Evolutionary conservation across 2,888 invertebrate genomes (phyloP).

Genomic region (Heterodera filipjevi): DNA sequence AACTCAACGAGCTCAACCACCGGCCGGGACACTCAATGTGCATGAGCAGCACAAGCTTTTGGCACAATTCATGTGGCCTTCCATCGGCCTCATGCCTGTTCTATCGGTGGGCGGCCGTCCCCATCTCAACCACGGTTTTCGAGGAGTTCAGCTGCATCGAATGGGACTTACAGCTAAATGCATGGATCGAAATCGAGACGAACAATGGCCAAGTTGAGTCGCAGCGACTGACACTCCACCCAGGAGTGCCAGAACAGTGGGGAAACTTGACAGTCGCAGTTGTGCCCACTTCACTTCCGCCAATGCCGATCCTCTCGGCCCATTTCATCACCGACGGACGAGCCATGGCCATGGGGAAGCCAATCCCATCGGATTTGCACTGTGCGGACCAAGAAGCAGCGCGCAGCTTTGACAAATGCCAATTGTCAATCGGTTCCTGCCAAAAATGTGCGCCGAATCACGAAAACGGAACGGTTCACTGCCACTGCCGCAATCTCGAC

Average conservation of each 20-base stretch:
- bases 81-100: background rate
- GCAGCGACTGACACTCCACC: background rate
- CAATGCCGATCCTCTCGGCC: background rate
- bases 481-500: background rate
- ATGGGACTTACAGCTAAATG: background rate
- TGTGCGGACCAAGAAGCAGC: background rate
- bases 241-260: constrained; percentile 5
- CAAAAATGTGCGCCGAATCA: background rate
- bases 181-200: background rate
- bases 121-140: background rate
- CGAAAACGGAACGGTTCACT: background rate
- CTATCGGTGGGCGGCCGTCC: background rate
- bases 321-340: constrained; percentile 7
- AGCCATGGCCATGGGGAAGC: background rate
- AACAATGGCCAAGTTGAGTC: background rate
- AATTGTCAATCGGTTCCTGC: background rate
- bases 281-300: background rate
- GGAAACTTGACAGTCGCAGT: background rate
- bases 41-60: background rate
- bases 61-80: background rate
- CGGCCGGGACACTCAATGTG: background rate
- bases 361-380: background rate
- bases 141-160: constrained; percentile 2
- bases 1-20: background rate
- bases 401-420: background rate